Evolutionary conservation across 1,140 invertebrate genomes (phyloP).

Genomic region (Globodera ellingtonae): DNA sequence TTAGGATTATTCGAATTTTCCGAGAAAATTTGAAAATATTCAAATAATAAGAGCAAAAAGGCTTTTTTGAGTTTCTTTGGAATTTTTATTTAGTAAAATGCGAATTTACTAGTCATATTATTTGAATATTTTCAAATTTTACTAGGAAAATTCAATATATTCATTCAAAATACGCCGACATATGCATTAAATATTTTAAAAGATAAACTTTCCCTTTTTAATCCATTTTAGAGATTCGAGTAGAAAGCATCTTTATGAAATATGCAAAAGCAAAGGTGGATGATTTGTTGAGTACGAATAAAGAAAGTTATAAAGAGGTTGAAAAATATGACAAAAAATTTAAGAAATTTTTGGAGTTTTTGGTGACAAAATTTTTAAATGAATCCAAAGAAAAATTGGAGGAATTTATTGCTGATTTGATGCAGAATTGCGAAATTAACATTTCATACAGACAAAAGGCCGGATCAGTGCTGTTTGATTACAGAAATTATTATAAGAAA

Average conservation of each 20-base stretch:
- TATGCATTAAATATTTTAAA: too few species aligned
- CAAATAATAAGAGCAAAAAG: too few species aligned
- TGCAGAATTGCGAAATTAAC: background rate
- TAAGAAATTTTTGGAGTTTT: background rate
- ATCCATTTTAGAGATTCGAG: background rate
- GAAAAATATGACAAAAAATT: conserved; percentile 5
- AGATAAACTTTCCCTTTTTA: background rate
- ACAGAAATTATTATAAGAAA: background rate
- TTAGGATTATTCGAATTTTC: too few species aligned
- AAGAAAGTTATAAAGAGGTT: background rate
- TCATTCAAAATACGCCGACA: too few species aligned
- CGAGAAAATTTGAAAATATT: too few species aligned
- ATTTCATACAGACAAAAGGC: background rate
- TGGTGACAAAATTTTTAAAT: background rate
- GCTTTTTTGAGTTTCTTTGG: too few species aligned
- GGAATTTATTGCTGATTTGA: background rate
- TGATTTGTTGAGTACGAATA: background rate
- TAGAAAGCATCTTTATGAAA: background rate
- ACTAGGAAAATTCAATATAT: too few species aligned
- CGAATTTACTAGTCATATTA: too few species aligned
- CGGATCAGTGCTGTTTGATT: background rate
- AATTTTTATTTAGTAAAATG: too few species aligned
- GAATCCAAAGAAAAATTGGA: background rate
- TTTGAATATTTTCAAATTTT: too few species aligned
- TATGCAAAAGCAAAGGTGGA: background rate